phyloP scores from a whole-genome alignment of 1,140 invertebrate genomes.

The Drosophila repleta region DNA sequence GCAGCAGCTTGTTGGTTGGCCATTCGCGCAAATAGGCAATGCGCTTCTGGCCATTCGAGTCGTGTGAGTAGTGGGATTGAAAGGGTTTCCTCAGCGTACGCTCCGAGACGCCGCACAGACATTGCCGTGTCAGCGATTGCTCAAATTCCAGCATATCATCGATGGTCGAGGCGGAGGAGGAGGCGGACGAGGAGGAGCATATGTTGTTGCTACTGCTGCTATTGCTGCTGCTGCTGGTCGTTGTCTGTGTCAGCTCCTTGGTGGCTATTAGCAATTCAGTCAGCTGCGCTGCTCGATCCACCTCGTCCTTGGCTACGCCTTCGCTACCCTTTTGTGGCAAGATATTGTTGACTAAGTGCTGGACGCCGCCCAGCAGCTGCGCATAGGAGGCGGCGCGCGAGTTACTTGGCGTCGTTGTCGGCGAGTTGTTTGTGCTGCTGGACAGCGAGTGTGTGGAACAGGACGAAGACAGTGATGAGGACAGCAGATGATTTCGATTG shows the following conservation, averaged over 20 bases:
- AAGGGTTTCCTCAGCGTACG: slow-evolving; percentile 88
- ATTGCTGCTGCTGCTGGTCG: slow-evolving; percentile 18
- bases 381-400: slow-evolving; percentile 70
- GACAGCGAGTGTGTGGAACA: slow-evolving; percentile 67
- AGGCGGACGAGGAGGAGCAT: slow-evolving; percentile 5
- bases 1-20: slow-evolving; percentile 88
- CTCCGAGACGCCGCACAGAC: slow-evolving; percentile 91
- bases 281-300: slow-evolving; percentile 69
- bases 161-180: slow-evolving; percentile 47
- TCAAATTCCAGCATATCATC: slow-evolving; percentile 85
- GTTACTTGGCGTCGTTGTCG: slow-evolving; percentile 72
- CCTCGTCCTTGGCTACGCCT: slow-evolving; percentile 57
- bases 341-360: slow-evolving; percentile 68
- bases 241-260: slow-evolving; percentile 1
- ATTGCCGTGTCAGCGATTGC: slow-evolving; percentile 89
- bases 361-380: slow-evolving; percentile 65
- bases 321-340: slow-evolving; percentile 61
- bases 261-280: slow-evolving; percentile 56
- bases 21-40: slow-evolving; percentile 87
- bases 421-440: slow-evolving; percentile 73
- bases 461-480: slow-evolving; percentile 75
- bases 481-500: slow-evolving; percentile 61
- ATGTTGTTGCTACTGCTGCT: slow-evolving; percentile 46
- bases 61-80: slow-evolving; percentile 86
- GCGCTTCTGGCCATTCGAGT: slow-evolving; percentile 84